phyloP scores from a whole-genome alignment of 2,113 vertebrate species.

The Monopterus albus region DNA sequence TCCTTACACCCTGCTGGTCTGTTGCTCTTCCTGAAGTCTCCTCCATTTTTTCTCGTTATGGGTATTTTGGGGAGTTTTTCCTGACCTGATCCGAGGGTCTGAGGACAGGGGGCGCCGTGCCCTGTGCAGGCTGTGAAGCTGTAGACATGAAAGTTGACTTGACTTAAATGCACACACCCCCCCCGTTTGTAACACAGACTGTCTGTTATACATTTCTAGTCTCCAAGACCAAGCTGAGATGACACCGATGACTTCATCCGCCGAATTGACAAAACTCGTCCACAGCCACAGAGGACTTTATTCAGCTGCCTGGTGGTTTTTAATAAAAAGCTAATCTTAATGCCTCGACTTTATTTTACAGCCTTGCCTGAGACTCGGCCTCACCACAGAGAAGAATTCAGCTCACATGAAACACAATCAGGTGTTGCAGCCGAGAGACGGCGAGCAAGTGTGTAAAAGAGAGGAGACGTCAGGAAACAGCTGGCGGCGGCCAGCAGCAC shows the following conservation, averaged over 20 bases:
- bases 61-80: too few species aligned
- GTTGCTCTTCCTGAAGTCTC: too few species aligned
- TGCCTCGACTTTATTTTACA: background rate
- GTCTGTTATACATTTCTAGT: background rate
- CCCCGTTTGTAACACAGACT: too few species aligned
- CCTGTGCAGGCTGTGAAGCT: too few species aligned
- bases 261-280: too few species aligned
- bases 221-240: too few species aligned
- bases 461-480: background rate
- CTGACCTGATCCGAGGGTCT: too few species aligned
- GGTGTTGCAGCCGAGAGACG: constrained; percentile 3
- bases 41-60: too few species aligned
- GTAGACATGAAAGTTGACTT: too few species aligned
- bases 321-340: background rate
- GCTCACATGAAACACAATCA: constrained; percentile 38
- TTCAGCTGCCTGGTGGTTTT: background rate
- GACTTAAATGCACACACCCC: background rate
- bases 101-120: too few species aligned
- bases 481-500: background rate
- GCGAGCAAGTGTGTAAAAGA: background rate
- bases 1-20: background rate
- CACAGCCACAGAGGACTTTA: too few species aligned
- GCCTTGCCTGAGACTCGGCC: background rate
- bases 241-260: too few species aligned
- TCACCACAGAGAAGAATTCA: constrained; percentile 20